Evolutionary conservation across 2,888 invertebrate species (phyloP).

Genomic region (Troides helena): DNA sequence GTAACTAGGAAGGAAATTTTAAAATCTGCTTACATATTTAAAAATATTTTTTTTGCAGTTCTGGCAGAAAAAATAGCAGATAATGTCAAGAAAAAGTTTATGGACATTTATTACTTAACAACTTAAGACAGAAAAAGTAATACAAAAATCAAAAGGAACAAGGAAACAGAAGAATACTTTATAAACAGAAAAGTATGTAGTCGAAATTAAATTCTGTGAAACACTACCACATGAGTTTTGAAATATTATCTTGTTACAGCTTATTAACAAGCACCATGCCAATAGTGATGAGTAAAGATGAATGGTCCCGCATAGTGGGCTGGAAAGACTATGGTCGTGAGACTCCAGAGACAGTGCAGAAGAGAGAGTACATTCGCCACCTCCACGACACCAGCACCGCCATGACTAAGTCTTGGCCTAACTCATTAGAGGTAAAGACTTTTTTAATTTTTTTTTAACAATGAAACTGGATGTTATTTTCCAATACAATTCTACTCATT

Average conservation of each 20-base stretch:
- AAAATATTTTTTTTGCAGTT: background rate
- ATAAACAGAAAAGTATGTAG: background rate
- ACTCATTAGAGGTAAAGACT: slow-evolving; percentile 58
- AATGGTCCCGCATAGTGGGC: slow-evolving; percentile 56
- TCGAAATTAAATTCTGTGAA: background rate
- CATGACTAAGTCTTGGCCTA: slow-evolving; percentile 71
- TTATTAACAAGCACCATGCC: slow-evolving; percentile 48
- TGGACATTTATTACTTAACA: background rate
- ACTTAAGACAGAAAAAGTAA: background rate
- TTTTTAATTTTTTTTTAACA: too few species aligned
- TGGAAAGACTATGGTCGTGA: slow-evolving; percentile 55
- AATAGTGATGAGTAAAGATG: slow-evolving; percentile 52
- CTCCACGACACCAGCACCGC: slow-evolving; percentile 52
- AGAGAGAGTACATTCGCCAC: slow-evolving; percentile 53
- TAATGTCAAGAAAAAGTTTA: slow-evolving; percentile 10
- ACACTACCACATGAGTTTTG: too few species aligned
- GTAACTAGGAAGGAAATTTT: too few species aligned
- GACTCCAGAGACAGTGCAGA: slow-evolving; percentile 52
- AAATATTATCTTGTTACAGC: too few species aligned
- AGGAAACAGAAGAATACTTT: background rate
- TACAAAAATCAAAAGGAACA: background rate
- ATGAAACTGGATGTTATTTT: too few species aligned
- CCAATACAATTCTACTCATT: too few species aligned
- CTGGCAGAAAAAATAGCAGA: slow-evolving; percentile 6
- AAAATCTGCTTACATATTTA: background rate